Conservation (phyloP, 2,113 vertebrate genomes). For the Tonatia bakeri region DNA sequence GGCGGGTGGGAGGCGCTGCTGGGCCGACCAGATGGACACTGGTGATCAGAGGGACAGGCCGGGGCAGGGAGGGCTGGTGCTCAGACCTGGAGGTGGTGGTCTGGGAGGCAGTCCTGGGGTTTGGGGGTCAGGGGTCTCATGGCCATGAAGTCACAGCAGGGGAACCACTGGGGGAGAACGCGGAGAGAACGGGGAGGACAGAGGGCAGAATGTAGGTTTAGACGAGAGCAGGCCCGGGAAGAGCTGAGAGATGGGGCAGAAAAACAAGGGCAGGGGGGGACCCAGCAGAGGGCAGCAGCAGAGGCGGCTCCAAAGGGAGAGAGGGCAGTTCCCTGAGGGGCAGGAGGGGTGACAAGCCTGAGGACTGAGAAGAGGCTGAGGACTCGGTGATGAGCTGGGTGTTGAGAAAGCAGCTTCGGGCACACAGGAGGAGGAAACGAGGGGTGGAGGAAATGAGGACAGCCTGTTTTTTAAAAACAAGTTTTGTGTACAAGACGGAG, state of each 20-base stretch:
- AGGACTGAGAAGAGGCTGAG: background rate
- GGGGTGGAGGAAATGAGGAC: background rate
- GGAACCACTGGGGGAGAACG: background rate
- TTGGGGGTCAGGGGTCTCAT: accelerated
- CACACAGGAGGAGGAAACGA: background rate
- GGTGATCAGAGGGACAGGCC: background rate
- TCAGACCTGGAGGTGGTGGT: background rate
- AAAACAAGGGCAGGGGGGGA: background rate
- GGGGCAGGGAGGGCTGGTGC: background rate
- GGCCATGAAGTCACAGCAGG: background rate
- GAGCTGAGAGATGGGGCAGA: too few relatives aligned
- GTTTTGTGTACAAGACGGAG: background rate
- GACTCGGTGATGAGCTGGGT: background rate
- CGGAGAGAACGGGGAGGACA: accelerated
- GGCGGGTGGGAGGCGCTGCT: background rate
- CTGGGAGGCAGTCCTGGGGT: background rate
- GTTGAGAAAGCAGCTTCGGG: background rate
- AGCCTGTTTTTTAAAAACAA: background rate
- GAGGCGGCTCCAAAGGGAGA: background rate
- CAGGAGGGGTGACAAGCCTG: background rate
- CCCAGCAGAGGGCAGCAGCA: background rate
- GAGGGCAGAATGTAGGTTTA: too few relatives aligned
- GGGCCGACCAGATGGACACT: background rate
- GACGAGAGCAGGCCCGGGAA: background rate
- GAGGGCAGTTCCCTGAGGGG: background rate